Base-by-base conservation (phyloP, 2,888 invertebrate species). In the Spisula solida region DNA sequence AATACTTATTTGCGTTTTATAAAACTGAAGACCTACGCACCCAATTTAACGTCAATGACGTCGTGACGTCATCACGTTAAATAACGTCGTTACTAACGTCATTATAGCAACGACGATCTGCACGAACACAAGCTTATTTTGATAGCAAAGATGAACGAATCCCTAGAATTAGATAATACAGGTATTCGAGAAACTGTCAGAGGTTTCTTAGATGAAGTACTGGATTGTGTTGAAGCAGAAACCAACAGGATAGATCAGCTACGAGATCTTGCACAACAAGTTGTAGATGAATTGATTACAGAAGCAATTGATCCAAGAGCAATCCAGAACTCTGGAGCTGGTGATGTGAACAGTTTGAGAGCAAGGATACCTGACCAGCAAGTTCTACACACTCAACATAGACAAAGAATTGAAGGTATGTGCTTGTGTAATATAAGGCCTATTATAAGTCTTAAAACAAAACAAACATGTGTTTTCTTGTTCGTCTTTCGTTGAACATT, bases 41-140 rank as follows among this genome's bases (percentile, higher is more conserved):
- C 51, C 12, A 16, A 5, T 5, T 51, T 51, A 51, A 51, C 51
- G 51, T 51, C 51, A 51, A 8, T 51, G 51, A 51, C 51, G 51
- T 51, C 6, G 8, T 60, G 60, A 60, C 60, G 60, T 60, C 60
- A 60, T 20, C 18, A n/a, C 60, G 51, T 2, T 60, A 18, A 25
- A 6, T n/a, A 20, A 60, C 60, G 60, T 60, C 60, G 60, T 60
- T 60, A n/a, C 60, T 60, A 60, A 60, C 60, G 60, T 60, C 60
- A 60, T 60, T 20, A 60, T 60, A 60, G 60, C 1, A 60, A 60
- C 60, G 18, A n/a, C 6, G n/a, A 25, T 60, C 60, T 5, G n/a
- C 25, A n/a, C 18, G 20, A 25, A 14, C 60, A 60, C n/a, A 20
- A 25, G 60, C 18, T n/a, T n/a, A 60, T 6, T 60, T 25, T 60